A percentile compares a stretch with the other conserved stretches of the same genome.
Evolutionary conservation across 2,888 invertebrate genomes (phyloP).

Genomic region (Drosophila paucipuncta): DNA sequence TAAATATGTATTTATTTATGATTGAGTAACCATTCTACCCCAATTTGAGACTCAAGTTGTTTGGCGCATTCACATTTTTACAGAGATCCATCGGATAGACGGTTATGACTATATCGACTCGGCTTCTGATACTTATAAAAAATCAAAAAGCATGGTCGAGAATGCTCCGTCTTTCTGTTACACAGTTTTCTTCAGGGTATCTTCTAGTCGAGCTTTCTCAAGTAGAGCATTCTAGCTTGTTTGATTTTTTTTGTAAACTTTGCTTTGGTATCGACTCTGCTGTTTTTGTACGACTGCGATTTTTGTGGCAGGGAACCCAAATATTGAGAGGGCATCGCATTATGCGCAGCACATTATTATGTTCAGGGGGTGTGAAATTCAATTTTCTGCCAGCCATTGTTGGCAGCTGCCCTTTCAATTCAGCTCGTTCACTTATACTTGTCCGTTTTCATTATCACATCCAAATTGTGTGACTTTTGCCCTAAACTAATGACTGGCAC

Average conservation of each 20-base stretch:
- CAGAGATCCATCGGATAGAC: not conserved
- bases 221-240: not conserved
- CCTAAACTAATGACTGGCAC: constrained; percentile 45
- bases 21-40: not conserved
- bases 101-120: not conserved
- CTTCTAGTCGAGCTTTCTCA: not conserved
- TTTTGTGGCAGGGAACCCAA: not conserved
- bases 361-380: constrained; percentile 70
- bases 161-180: not conserved
- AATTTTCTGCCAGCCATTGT: constrained; percentile 63
- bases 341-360: constrained; percentile 39
- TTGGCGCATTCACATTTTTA: not conserved
- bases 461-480: constrained; percentile 47
- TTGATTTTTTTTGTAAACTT: not conserved
- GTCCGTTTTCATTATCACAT: constrained; percentile 63
- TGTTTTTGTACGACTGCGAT: not conserved
- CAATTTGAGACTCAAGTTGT: not conserved
- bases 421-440: constrained; percentile 32
- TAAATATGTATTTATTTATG: not conserved
- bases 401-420: constrained; percentile 34
- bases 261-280: not conserved
- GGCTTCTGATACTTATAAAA: not conserved
- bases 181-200: not conserved
- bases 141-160: not conserved
- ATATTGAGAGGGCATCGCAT: constrained; percentile 22